A percentile compares a stretch with the other conserved stretches of the same genome.
phyloP scores from a whole-genome alignment of 2,113 vertebrate genomes.

The Gymnogyps californianus region DNA sequence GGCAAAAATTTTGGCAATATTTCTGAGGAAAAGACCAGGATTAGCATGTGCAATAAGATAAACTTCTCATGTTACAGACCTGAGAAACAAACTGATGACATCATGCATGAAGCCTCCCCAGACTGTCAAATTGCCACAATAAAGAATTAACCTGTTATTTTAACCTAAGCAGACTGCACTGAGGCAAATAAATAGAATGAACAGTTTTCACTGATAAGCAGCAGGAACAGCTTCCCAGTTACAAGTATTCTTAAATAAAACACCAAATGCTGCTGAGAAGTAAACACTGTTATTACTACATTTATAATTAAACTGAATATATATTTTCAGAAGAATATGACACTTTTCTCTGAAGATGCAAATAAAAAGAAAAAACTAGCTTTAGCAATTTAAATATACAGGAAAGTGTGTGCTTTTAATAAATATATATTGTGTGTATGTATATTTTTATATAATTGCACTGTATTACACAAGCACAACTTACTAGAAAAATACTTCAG shows the following conservation, averaged over 20 bases:
- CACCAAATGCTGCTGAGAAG: background rate
- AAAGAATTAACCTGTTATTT: background rate
- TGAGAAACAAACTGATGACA: background rate
- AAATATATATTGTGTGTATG: background rate
- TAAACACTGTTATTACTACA: background rate
- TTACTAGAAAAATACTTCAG: background rate
- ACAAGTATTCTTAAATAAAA: background rate
- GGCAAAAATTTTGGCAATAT: background rate
- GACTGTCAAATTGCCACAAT: background rate
- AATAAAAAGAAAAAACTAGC: background rate
- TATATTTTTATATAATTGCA: background rate
- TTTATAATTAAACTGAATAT: background rate
- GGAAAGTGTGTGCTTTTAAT: background rate
- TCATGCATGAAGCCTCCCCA: background rate
- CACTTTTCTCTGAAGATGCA: background rate
- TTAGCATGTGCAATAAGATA: background rate
- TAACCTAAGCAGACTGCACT: background rate
- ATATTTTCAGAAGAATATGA: background rate
- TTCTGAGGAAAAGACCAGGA: background rate
- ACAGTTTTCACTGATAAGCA: background rate
- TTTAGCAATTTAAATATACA: background rate
- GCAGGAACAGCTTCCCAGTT: background rate
- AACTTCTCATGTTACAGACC: background rate
- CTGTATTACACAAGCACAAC: background rate
- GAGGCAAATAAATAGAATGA: background rate